Base-by-base conservation (phyloP, 2,888 invertebrate genomes). In the Thereva unica region DNA sequence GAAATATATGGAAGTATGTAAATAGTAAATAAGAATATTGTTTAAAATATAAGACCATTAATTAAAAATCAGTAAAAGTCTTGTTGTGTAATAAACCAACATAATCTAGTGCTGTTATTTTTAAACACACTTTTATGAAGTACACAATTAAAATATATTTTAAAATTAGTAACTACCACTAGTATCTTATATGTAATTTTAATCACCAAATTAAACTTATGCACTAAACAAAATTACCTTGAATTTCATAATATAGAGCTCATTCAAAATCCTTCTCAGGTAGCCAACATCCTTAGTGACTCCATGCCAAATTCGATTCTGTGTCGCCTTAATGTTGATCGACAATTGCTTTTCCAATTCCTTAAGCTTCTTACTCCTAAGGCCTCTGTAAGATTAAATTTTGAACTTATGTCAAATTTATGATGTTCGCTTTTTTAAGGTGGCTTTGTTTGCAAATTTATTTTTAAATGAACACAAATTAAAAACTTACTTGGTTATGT, bases 221-320 rank as follows among this genome's bases (percentile, higher is more conserved):
- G 1, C 12, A 4, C 12, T 10, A 8, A 47, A 8, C 4, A n/a
- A 52, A 52, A 10, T 80, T 78, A 90, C 90, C 87, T 92, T 93
- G 67, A 93, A 88, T 82, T 90, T 89, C 72, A 91, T 85, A 71
- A 94, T 84, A 74, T 93, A 89, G 34, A 93, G 85, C 82, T 94
- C 93, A 76, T 92, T 91, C 67, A 92, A 86, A 61, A 91, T 86
- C 72, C 89, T 85, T 67, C 91, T 83, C 68, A 92, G 83, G 72
- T 88, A 87, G 66, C 88, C 85, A 64, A 91, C 84, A 77, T 92
- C 91, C 78, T 87, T 88, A 45, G 89, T 87, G 72, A 91, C 88
- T 68, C 89, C 90, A 77, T 86, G 85, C 81, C 92, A 85, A 70
- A 93, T 90, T 79, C 86, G 89, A 69, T 86, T 86, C 72, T 92